Percentiles rank a stretch among this genome's conserved stretches.
phyloP scores from a whole-genome alignment of 2,113 vertebrate genomes.

The Cyprinodon brontotheroides region DNA sequence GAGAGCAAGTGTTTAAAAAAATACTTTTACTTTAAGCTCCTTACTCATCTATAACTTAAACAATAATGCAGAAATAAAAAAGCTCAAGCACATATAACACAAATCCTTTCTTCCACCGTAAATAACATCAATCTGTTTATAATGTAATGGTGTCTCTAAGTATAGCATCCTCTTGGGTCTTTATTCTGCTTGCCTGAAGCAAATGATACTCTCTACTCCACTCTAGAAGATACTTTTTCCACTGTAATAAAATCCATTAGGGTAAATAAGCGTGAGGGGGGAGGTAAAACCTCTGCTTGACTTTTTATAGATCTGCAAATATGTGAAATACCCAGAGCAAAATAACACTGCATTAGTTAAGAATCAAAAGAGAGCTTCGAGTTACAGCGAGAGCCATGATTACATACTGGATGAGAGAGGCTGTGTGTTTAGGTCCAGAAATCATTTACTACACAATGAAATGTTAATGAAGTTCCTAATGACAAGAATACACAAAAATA shows the following conservation, averaged over 20 bases:
- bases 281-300: neutral
- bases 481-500: neutral
- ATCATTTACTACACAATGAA: neutral
- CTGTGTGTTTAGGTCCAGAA: neutral
- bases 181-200: neutral
- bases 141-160: neutral
- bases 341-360: neutral
- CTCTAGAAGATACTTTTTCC: neutral
- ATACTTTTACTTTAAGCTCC: too few species aligned
- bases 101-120: neutral
- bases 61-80: neutral
- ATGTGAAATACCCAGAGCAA: neutral
- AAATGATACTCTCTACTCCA: neutral
- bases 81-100: neutral
- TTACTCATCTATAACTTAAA: too few species aligned
- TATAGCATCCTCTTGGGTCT: neutral
- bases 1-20: too few species aligned
- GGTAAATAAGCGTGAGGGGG: neutral
- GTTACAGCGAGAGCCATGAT: neutral
- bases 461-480: neutral
- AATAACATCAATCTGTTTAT: neutral
- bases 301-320: slow-evolving; percentile 1
- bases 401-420: neutral
- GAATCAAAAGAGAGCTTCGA: neutral
- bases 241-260: neutral